Conservation (phyloP, 37 sponge, comb jelly and placozoan genomes). For the Chondrosia reniformis region DNA sequence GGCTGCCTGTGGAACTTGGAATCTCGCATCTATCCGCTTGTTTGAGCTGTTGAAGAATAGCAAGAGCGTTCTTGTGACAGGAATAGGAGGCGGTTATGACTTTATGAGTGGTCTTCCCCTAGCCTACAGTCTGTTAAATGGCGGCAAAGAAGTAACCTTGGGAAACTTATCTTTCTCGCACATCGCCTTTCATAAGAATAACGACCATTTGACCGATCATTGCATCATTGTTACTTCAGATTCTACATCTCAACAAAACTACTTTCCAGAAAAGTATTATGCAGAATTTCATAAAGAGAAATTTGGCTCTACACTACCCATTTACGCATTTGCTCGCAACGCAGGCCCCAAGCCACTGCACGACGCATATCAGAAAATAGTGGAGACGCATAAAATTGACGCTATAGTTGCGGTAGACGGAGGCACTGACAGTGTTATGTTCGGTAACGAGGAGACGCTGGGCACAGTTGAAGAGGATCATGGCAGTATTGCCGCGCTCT, state of each 20-base stretch:
- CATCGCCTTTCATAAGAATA: not conserved
- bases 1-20: too few relatives aligned
- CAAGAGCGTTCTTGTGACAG: conserved; percentile 40
- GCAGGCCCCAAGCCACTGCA: conserved; percentile 39
- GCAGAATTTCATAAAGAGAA: conserved; percentile 44
- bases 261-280: conserved; percentile 69
- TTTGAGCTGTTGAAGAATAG: conserved; percentile 43
- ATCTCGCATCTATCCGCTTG: conserved; percentile 29
- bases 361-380: conserved; percentile 44
- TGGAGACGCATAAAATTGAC: conserved; percentile 39
- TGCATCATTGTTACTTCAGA: not conserved
- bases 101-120: conserved; percentile 61
- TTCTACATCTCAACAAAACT: not conserved
- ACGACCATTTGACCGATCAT: conserved; percentile 17
- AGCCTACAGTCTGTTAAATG: conserved; percentile 32
- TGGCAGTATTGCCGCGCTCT: conserved; percentile 60
- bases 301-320: conserved; percentile 25
- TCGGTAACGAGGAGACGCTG: conserved; percentile 56
- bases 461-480: conserved; percentile 74
- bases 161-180: conserved; percentile 68
- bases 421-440: conserved; percentile 71
- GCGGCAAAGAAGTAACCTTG: conserved; percentile 48
- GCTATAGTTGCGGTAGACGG: conserved; percentile 76
- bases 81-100: conserved; percentile 78
- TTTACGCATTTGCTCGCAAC: conserved; percentile 55